Evolutionary conservation across 2,113 vertebrate genomes (phyloP), one percentile per base, ranked within the genome.

Genomic region (Ceyx melanurus): DNA sequence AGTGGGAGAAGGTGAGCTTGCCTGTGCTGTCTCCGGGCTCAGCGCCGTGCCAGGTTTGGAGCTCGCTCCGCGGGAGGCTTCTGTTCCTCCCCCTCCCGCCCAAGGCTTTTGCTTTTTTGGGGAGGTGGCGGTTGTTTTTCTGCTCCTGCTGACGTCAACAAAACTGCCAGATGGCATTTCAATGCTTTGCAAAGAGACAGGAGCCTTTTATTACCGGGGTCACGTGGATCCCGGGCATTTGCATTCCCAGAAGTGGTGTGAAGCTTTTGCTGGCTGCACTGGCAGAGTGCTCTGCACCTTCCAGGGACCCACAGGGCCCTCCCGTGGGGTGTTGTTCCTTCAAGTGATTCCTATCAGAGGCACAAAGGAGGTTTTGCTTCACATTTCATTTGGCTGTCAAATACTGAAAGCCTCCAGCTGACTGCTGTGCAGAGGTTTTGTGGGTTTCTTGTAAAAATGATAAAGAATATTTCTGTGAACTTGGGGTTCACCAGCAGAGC

Each of bases 151-250:
- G 97, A 98, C 96, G 97, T 98, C 97, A 97, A 92, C 96, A 78
- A 88, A 92, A 97, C 97, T 96, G 94, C 98, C 98, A 98, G 97
- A 98, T 98, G 98, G 97, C 96, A 95, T 96, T 96, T 96, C 93
- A 96, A 89, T 96, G 96, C 95, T 96, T 92, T 82, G 88, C 95
- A 94, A 70, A 97, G 97, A 98, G 97, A 97, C 97, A 97, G 97
- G 96, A 97, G 97, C 95, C 97, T 97, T 98, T 98, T 97, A 97
- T 98, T 97, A 88, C 86, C 6, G 25, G 58, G 71, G 90, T 97
- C 97, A 97, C 95, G 83, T 97, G 97, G 92, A 87, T 68, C 65
- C 61, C 79, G 66, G 95, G 96, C 94, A 96, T 97, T 97, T 97
- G 90, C 97, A 94, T 97, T 97, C 95, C 95, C 97, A 97, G 96